A percentile compares a stretch with the other conserved stretches of the same genome.
phyloP scores from a whole-genome alignment of 2,888 invertebrate species.

The Linyphia triangularis region DNA sequence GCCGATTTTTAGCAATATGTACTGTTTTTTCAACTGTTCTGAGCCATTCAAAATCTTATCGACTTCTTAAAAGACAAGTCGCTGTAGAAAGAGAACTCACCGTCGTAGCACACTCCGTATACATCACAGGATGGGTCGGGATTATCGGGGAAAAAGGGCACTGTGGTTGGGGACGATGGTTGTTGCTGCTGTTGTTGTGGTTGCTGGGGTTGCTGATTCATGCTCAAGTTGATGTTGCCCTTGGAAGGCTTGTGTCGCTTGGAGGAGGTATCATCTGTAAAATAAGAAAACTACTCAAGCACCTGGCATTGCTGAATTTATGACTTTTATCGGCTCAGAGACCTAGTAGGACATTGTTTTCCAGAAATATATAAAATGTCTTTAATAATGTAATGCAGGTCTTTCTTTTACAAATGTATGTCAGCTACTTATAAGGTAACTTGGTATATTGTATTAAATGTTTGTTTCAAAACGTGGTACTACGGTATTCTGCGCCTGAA shows the following conservation, averaged over 20 bases:
- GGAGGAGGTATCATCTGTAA: conserved; percentile 65
- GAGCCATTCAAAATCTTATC: no score
- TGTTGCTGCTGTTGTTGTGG: conserved; percentile 6
- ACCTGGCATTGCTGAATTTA: background rate
- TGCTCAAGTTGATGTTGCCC: conserved; percentile 59
- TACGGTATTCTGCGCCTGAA: no score
- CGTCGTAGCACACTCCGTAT: conserved; percentile 96
- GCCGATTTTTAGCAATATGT: no score
- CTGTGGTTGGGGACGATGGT: conserved; percentile 23
- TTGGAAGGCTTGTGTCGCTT: conserved; percentile 75
- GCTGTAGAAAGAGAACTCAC: conserved; percentile 82
- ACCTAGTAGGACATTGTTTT: background rate
- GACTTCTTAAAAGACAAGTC: no score
- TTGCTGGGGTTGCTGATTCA: background rate
- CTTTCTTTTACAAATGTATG: no score
- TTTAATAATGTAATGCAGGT: no score
- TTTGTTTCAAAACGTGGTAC: no score
- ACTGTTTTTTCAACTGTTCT: no score
- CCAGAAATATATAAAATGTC: background rate
- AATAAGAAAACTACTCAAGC: no score
- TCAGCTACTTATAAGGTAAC: no score
- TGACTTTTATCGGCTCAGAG: background rate
- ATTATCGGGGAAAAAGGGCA: conserved; percentile 71
- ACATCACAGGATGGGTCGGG: conserved; percentile 87
- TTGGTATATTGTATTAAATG: no score